Evolutionary conservation across 2,888 invertebrate genomes (phyloP).

Genomic region (Drosophila gaucha): DNA sequence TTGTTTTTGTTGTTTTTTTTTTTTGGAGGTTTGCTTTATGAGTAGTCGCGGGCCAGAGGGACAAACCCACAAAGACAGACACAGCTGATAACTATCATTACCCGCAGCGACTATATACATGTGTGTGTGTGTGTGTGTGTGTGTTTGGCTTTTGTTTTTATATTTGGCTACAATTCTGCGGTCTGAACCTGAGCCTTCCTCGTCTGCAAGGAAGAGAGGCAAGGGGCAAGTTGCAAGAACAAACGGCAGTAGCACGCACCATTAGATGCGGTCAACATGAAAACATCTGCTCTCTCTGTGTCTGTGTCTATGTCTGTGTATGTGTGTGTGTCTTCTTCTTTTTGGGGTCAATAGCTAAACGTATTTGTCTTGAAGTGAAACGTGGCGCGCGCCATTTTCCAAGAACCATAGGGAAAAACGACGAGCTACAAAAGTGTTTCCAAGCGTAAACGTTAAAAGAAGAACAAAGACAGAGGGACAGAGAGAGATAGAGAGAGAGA

Average conservation of each 20-base stretch:
- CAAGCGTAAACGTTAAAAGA: conserved; percentile 34
- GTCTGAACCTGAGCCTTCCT: conserved; percentile 36
- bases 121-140: conserved; percentile 34
- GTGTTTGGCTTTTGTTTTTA: conserved; percentile 40
- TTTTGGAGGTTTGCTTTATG: conserved; percentile 54
- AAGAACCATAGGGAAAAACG: conserved; percentile 3
- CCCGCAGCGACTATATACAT: conserved; percentile 52
- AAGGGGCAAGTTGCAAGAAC: conserved; percentile 50
- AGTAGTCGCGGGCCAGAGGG: conserved; percentile 63
- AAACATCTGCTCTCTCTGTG: conserved; percentile 77
- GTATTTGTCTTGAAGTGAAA: conserved; percentile 1
- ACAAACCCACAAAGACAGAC: conserved; percentile 40
- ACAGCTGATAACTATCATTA: conserved; percentile 80
- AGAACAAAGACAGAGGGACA: neutral
- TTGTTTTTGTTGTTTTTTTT: conserved; percentile 6
- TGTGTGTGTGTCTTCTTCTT: conserved; percentile 20
- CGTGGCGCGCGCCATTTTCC: conserved; percentile 70
- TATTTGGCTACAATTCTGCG: conserved; percentile 58
- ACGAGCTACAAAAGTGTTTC: conserved; percentile 62
- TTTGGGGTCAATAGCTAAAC: conserved; percentile 65
- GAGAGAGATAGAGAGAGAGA: neutral
- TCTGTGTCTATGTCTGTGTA: conserved; percentile 12
- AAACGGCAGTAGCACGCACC: conserved; percentile 83
- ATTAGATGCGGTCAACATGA: conserved; percentile 83
- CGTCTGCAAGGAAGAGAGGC: conserved; percentile 21